Percentiles rank a stretch among this genome's conserved stretches.
Conservation (phyloP, 2,797 vertebrate genomes). For the Balearica regulorum region DNA sequence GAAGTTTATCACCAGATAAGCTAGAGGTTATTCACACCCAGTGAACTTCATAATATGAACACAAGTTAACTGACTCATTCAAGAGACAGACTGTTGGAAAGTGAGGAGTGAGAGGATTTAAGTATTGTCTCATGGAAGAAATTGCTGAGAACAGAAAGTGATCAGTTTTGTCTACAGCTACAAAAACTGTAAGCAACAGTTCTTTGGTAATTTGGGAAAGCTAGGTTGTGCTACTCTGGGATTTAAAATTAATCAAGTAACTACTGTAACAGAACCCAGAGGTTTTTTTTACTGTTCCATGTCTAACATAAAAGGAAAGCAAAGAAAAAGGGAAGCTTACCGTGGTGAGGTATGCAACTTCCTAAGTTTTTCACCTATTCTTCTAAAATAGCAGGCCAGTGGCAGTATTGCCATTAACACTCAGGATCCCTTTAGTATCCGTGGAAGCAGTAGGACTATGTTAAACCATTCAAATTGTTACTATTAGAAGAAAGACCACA, state of each 20-base stretch:
- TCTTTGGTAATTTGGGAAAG: not conserved
- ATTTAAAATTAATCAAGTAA: not conserved
- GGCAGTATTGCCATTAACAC: constrained; percentile 67
- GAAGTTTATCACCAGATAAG: not conserved
- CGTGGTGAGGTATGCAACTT: constrained; percentile 61
- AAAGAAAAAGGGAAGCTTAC: constrained; percentile 63
- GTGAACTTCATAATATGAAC: constrained; percentile 2
- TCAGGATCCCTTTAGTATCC: constrained; percentile 67
- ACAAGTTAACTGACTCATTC: not conserved
- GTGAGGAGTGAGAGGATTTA: not conserved
- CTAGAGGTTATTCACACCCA: constrained; percentile 67
- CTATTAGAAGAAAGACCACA: constrained; percentile 68
- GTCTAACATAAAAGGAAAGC: constrained; percentile 38
- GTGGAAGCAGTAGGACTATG: constrained; percentile 64
- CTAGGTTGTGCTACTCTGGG: not conserved
- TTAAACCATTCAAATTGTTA: constrained; percentile 70
- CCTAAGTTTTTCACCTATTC: constrained; percentile 69
- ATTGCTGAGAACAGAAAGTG: not conserved
- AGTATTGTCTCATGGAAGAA: not conserved
- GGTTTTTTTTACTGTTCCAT: constrained; percentile 10
- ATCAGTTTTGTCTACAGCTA: not conserved
- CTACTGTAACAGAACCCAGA: not conserved
- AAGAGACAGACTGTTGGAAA: not conserved
- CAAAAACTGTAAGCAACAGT: not conserved
- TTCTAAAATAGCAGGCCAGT: constrained; percentile 69